phyloP scores from a whole-genome alignment of 2,113 vertebrate genomes.

The Entelurus aequoreus region DNA sequence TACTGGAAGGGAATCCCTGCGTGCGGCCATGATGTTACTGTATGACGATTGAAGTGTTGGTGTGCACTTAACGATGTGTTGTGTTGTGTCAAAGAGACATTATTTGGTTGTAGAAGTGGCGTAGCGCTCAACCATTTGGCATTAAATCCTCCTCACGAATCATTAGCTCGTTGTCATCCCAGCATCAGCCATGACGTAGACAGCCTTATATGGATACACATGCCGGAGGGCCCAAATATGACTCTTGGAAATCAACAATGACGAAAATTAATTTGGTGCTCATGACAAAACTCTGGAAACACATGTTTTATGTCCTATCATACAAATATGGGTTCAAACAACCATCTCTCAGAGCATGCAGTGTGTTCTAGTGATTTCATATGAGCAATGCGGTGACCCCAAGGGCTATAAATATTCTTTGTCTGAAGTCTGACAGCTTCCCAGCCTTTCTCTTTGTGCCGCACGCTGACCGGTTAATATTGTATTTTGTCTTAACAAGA shows the following conservation, averaged over 20 bases:
- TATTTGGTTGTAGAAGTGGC: constrained; percentile 28
- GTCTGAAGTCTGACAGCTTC: constrained; percentile 19
- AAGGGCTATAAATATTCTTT: constrained; percentile 8
- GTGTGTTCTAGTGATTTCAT: neutral
- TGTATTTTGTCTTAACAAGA: constrained; percentile 14
- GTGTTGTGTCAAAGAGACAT: neutral
- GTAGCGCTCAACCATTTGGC: constrained; percentile 61
- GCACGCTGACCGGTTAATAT: constrained; percentile 29
- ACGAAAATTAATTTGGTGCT: neutral
- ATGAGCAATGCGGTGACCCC: constrained; percentile 7
- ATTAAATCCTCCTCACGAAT: constrained; percentile 63
- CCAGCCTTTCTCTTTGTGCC: constrained; percentile 14
- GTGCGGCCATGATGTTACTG: constrained; percentile 30
- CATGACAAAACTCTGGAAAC: neutral
- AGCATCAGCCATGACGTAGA: constrained; percentile 67
- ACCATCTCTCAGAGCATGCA: neutral
- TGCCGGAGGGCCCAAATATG: constrained; percentile 20
- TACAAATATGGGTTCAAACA: neutral
- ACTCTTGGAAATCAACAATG: neutral
- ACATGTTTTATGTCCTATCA: neutral
- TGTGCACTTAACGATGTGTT: neutral
- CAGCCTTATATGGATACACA: constrained; percentile 67
- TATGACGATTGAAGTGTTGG: neutral
- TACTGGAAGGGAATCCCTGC: constrained; percentile 62
- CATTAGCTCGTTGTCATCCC: constrained; percentile 55